Percentiles rank a stretch among this genome's conserved stretches.
phyloP scores from a whole-genome alignment of 2,888 invertebrate species.

The Ernsta delagoae region DNA sequence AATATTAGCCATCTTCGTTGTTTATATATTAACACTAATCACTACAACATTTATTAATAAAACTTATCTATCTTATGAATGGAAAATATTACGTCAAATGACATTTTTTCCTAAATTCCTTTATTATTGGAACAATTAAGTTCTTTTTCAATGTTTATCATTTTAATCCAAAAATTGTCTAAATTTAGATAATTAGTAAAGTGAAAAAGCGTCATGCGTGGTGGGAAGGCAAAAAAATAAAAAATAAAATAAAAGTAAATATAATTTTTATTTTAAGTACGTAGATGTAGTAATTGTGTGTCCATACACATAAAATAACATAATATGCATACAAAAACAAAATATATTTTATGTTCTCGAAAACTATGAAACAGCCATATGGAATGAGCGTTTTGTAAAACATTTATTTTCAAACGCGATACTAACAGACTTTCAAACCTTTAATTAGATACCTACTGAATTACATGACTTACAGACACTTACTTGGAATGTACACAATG shows the following conservation, averaged over 20 bases:
- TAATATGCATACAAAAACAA: no score
- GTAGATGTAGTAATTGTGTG: no score
- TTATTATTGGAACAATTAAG: neutral
- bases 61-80: neutral
- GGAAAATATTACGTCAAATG: neutral
- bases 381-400: neutral
- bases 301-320: constrained; percentile 58
- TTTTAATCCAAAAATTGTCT: neutral
- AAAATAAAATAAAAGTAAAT: constrained; percentile 7
- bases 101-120: neutral
- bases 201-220: neutral
- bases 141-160: neutral
- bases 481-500: constrained; percentile 50
- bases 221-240: neutral
- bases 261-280: constrained; percentile 36
- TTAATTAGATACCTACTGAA: neutral
- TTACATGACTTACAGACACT: constrained; percentile 41
- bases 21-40: neutral
- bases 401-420: neutral
- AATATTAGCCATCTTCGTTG: no score
- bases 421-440: neutral
- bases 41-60: constrained; percentile 9
- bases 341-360: no score
- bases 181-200: neutral
- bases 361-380: constrained; percentile 33